These are phyloP conservation scores for Chouioia cunea DNA, from an alignment of 2,888 invertebrate genomes.

Conservation along the genomic window DNA sequence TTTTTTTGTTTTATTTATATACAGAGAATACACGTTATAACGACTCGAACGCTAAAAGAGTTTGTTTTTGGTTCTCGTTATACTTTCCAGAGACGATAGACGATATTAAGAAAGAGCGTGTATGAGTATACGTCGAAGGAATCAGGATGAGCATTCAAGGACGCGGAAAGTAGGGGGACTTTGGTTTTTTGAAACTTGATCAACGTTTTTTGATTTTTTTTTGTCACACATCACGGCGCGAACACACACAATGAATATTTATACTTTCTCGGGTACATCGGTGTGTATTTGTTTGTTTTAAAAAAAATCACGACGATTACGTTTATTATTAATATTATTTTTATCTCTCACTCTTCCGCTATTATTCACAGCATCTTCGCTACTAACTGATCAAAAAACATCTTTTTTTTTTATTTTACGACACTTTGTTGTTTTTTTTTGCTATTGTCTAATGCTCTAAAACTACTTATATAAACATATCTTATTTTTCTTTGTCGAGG, in stretches of 20 bases:
- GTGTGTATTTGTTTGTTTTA: slow-evolving; percentile 3
- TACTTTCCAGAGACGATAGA: slow-evolving; percentile 13
- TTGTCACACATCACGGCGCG: slow-evolving; percentile 6
- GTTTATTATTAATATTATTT: slow-evolving; percentile 31
- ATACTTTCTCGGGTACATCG: slow-evolving; percentile 10
- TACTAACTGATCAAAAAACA: slow-evolving; percentile 35
- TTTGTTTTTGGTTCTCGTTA: slow-evolving; percentile 9
- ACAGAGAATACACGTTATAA: slow-evolving; percentile 19
- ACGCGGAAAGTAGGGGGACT: slow-evolving; percentile 11
- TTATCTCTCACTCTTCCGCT: slow-evolving; percentile 42
- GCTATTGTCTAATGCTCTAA: slow-evolving; percentile 46
- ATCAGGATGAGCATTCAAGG: slow-evolving; percentile 10
- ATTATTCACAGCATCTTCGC: slow-evolving; percentile 39
- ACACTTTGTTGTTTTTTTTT: slow-evolving; percentile 10
- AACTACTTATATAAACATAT: slow-evolving; percentile 54
- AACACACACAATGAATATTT: slow-evolving; percentile 25
- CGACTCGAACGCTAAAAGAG: slow-evolving; percentile 8
- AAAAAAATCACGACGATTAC: slow-evolving; percentile 1
- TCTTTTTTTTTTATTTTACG: slow-evolving; percentile 24
- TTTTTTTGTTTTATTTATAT: slow-evolving; percentile 25
- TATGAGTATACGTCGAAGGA: slow-evolving; percentile 19
- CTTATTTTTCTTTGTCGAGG: slow-evolving; percentile 45
- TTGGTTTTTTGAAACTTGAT: slow-evolving; percentile 38
- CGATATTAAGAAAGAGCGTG: slow-evolving; percentile 5
- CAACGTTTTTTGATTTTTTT: slow-evolving; percentile 38